Base-by-base conservation (phyloP, 2,888 invertebrate species). In the Dicranocentrus wangi region DNA sequence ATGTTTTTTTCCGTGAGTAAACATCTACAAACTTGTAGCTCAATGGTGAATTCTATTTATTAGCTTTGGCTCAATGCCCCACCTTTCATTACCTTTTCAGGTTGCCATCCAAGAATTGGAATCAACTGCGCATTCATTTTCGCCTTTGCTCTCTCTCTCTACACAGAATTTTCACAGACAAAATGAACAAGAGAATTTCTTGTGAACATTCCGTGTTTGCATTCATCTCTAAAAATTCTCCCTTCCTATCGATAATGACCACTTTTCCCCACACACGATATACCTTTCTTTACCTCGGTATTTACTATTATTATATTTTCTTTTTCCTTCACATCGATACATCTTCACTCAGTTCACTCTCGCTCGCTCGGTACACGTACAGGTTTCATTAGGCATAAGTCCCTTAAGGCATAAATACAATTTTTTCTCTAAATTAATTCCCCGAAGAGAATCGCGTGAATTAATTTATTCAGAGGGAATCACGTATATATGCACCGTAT, bases 401-500 rank as follows among this genome's bases (percentile, higher is more conserved):
- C 32, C 32, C 32, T 32, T 10, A 32, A 32, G 32, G 32, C 10
- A 32, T 32, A 10, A 32, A 32, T 10, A 32, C 32, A 32, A 32
- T 32, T 68, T 27, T 1, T 27, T 32, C 43, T 51, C 53, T 43
- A 27, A 65, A 55, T 73, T 51, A 65, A 53, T 39, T 65, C 55
- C 55, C 73, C 53, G 19, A 17, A 19, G 73, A 42, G 65, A 73
- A 65, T 73, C 15, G 17, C 61, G 19, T 47, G 43, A 72, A 63
- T 72, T 63, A 63, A 72, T 55, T 72, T 72, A 47, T 61, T 23
- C 25, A 5, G 23, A n/a, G 55, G 8, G 19, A 55, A 55, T 55
- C 25, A 25, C 55, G n/a, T 55, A 25, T n/a, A 15, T n/a, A 55
- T 55, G 25, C 21, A n/a, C n/a, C n/a, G n/a, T n/a, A 32, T 60